phyloP scores from a whole-genome alignment of 30 jellyfish, hydroid and myxozoan genomes.

The Cassiopea andromeda region DNA sequence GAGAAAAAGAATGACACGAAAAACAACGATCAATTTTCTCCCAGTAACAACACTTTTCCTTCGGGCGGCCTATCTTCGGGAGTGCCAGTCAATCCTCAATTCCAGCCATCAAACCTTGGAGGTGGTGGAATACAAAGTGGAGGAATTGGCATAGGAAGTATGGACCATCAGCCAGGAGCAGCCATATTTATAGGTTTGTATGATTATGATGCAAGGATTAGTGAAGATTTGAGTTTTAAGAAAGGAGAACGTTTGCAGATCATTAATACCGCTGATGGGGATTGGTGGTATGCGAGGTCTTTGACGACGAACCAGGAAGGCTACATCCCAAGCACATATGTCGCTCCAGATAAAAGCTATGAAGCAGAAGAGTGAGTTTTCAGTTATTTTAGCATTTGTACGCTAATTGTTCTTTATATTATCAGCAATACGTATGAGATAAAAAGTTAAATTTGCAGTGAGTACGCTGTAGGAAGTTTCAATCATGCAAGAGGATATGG shows the following conservation, averaged over 20 bases:
- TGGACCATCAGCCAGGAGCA: constrained; percentile 19
- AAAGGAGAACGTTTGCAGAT: constrained; percentile 91
- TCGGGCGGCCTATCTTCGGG: background rate
- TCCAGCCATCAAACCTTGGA: background rate
- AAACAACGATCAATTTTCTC: background rate
- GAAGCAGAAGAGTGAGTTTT: constrained; percentile 96
- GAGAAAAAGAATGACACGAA: background rate
- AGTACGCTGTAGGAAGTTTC: too few relatives aligned
- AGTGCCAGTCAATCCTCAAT: background rate
- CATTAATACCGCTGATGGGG: constrained; percentile 94
- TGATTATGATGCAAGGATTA: constrained; percentile 92
- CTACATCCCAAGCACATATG: constrained; percentile 96
- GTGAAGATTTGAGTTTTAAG: constrained; percentile 90
- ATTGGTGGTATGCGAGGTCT: constrained; percentile 98
- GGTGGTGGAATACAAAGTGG: background rate
- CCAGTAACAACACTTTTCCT: background rate
- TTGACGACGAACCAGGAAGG: constrained; percentile 83
- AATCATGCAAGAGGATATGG: too few relatives aligned
- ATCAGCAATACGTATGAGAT: too few relatives aligned
- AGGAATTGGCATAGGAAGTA: background rate
- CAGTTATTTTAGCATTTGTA: background rate
- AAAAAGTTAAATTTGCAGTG: too few relatives aligned
- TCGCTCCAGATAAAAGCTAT: constrained; percentile 95
- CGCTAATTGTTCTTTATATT: too few relatives aligned
- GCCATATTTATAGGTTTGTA: constrained; percentile 85